Evolutionary conservation across 1,140 invertebrate species (phyloP), one percentile per base, ranked within the genome.

Genomic region (Diploscapter pachys): DNA sequence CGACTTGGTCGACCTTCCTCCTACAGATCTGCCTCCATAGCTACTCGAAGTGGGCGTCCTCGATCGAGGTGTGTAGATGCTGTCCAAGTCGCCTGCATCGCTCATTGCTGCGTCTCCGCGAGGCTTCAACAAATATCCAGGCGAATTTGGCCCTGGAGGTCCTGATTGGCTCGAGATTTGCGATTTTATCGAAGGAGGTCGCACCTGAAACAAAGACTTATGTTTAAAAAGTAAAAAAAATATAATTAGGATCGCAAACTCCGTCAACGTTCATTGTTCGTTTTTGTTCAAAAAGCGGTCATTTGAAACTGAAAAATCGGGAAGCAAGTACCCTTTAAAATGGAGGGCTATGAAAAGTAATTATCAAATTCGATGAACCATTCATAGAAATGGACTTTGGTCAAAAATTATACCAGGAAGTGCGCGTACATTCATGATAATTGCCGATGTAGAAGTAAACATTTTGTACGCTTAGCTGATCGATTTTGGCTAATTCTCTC

Each of bases 1-100:
- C 82, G 80, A 88, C 86, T 77, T 89, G 87, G 83, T 90, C 87
- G 83, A 90, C 89, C 75, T 73, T 11, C 82, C 85, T 31, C 84
- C 77, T 64, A 81, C 74, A 76, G 79, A 72, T 67, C 85, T 62
- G 87, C 86, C 79, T 71, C 77, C 77, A 59, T 84, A 85, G 31
- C 80, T 82, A 57, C 71, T 75, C 11, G 74, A 78, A 3, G 83
- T 85, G 11, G 83, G 83, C 3, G 83, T 84, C 62, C 83, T 59
- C 4, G 81, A 85, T 66, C 83, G 69, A 13, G 83, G 83, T 2
- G 83, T 85, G 66, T 85, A 85, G 50, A 85, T 70, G 4, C 82
- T 85, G 76, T 85, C 83, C 49, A 85, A 61, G 57, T 85, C 83
- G 9, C 83, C 85, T n/a, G 81, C 79, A 65, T 85, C 83, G 48